Base-by-base conservation (phyloP, 2,888 invertebrate genomes). In the Clistopyga incitator region DNA sequence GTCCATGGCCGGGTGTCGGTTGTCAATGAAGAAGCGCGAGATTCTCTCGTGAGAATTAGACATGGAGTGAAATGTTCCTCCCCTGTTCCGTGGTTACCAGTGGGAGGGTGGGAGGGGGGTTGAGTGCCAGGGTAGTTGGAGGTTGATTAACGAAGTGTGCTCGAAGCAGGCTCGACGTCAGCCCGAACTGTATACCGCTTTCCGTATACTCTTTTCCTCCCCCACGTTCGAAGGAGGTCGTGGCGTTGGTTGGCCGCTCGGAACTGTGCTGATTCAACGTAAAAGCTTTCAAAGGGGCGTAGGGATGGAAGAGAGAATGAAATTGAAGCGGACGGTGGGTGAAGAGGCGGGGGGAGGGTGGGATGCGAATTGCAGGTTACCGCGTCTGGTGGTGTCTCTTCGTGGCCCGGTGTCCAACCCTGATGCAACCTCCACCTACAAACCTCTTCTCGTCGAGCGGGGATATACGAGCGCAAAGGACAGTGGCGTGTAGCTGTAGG, bases 101-200 rank as follows among this genome's bases (percentile, higher is more conserved):
- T 13, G 20, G 34, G n/a, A n/a, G n/a, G n/a, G n/a, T n/a, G n/a
- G n/a, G n/a, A n/a, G n/a, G n/a, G n/a, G n/a, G 23, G 64, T 76
- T 25, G 45, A 20, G 52, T 50, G 8, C 38, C n/a, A 34, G 23
- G 23, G 65, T 20, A 56, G 15, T 52, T 42, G 23, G 29, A 29
- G 20, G 67, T 67, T 77, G 76, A 77, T 77, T 77, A 77, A 68
- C 67, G 56, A 65, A 77, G 65, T 77, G 76, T 68, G 45, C 67
- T 77, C 56, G 76, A 77, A 54, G 56, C 67, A 10, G 6, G 67
- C 76, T 45, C 45, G 50, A 42, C 72, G 59, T 59, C 59, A 61
- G 29, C 38, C 61, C 25, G 54, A 65, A 42, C 38, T 65, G 54
- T 65, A 20, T 38, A 38, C 29, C 29, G n/a, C n/a, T n/a, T n/a